Percentiles rank a stretch among this genome's conserved stretches.
phyloP scores from a whole-genome alignment of 2,113 vertebrate species.

The Perca schrenkii region DNA sequence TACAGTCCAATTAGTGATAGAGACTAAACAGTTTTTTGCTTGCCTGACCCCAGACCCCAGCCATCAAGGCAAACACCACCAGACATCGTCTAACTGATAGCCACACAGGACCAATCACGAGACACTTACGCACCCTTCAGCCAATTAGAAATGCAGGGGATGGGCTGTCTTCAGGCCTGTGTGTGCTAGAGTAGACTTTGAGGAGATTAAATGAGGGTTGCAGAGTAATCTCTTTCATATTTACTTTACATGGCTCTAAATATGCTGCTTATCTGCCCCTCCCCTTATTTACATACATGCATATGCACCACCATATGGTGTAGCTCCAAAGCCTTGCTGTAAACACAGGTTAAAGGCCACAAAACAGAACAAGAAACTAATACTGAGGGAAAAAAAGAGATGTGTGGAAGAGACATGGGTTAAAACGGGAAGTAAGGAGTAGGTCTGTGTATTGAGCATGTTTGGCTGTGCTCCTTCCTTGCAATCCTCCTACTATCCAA shows the following conservation, averaged over 20 bases:
- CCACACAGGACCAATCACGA: constrained; percentile 51
- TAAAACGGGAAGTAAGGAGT: constrained; percentile 39
- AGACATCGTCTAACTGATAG: constrained; percentile 32
- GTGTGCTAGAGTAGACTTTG: constrained; percentile 55
- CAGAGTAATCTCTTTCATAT: constrained; percentile 71
- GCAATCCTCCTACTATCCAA: constrained; percentile 27
- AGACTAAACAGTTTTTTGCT: not conserved
- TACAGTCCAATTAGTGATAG: not conserved
- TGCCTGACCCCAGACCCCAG: constrained; percentile 38
- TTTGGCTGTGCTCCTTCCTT: constrained; percentile 53
- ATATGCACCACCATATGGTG: constrained; percentile 50
- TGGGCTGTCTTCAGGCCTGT: constrained; percentile 16
- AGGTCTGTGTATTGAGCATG: constrained; percentile 45
- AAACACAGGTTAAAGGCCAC: constrained; percentile 21
- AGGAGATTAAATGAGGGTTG: constrained; percentile 63
- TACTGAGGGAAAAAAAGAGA: constrained; percentile 20
- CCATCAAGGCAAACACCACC: constrained; percentile 8
- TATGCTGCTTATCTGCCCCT: constrained; percentile 61
- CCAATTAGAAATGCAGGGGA: constrained; percentile 41
- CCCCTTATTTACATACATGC: constrained; percentile 35
- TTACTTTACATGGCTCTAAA: constrained; percentile 74
- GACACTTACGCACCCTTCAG: constrained; percentile 16
- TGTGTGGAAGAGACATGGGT: constrained; percentile 12
- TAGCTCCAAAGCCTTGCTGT: constrained; percentile 27
- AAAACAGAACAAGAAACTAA: constrained; percentile 29